Conservation (phyloP, 2,113 vertebrate genomes). For the Oreotrochilus melanogaster region DNA sequence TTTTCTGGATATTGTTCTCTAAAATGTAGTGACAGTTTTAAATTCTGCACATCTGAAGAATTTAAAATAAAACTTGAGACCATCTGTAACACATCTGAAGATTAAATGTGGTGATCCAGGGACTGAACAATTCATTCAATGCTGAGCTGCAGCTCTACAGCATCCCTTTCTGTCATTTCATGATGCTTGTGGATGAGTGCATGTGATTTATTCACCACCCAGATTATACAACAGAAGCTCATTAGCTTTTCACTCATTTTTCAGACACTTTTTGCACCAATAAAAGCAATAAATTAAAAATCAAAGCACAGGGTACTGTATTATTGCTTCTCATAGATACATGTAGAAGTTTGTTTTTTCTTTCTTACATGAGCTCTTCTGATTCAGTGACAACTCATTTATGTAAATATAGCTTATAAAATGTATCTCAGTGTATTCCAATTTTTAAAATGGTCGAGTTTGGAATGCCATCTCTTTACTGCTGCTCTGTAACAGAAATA, state of each 20-base stretch:
- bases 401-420: background rate
- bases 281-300: background rate
- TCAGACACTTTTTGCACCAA: background rate
- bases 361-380: background rate
- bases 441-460: background rate
- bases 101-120: background rate
- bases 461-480: background rate
- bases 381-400: background rate
- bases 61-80: background rate
- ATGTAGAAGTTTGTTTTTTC: background rate
- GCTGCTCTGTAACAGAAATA: background rate
- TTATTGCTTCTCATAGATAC: background rate
- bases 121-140: background rate
- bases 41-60: background rate
- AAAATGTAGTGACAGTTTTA: background rate
- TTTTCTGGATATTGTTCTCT: background rate
- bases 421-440: background rate
- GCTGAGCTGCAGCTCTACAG: background rate
- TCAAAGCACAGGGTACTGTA: background rate
- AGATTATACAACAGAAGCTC: background rate
- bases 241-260: conserved; percentile 15
- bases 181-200: background rate
- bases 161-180: background rate
- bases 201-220: background rate
- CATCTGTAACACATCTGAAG: background rate